A percentile compares a stretch with the other conserved stretches of the same genome.
Evolutionary conservation across 2,113 vertebrate genomes (phyloP).

Genomic region (Dissostichus mawsoni): DNA sequence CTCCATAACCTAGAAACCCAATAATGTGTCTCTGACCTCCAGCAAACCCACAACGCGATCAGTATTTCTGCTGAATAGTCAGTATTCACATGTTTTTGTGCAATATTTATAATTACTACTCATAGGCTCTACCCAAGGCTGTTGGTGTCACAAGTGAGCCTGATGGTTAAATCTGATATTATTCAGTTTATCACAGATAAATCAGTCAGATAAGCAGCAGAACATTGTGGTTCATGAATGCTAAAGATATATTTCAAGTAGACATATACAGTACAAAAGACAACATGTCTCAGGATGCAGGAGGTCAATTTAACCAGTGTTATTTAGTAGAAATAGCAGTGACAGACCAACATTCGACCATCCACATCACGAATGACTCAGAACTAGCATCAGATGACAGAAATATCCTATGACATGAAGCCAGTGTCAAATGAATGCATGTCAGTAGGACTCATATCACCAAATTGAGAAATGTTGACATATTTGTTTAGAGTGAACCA

Average conservation of each 20-base stretch:
- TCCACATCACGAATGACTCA: background rate
- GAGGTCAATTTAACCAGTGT: background rate
- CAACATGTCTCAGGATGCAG: background rate
- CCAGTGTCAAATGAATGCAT: background rate
- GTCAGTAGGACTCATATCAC: background rate
- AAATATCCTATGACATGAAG: constrained; percentile 1
- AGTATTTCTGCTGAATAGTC: too few species aligned
- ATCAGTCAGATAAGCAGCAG: background rate
- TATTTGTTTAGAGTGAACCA: background rate
- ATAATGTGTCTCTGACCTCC: background rate
- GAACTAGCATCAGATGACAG: constrained; percentile 4
- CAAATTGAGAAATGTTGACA: background rate
- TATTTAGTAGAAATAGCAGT: background rate
- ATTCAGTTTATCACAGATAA: background rate
- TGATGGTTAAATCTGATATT: too few species aligned
- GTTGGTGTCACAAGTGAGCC: too few species aligned
- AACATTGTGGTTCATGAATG: background rate
- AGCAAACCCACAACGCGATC: background rate
- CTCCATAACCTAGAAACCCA: constrained; percentile 29
- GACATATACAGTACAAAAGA: background rate
- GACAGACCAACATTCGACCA: background rate
- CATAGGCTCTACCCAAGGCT: too few species aligned
- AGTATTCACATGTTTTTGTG: too few species aligned
- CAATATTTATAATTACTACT: too few species aligned
- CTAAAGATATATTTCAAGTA: background rate